Evolutionary conservation across 2,797 vertebrate genomes (phyloP).

Genomic region (Aselliscus stoliczkanus): DNA sequence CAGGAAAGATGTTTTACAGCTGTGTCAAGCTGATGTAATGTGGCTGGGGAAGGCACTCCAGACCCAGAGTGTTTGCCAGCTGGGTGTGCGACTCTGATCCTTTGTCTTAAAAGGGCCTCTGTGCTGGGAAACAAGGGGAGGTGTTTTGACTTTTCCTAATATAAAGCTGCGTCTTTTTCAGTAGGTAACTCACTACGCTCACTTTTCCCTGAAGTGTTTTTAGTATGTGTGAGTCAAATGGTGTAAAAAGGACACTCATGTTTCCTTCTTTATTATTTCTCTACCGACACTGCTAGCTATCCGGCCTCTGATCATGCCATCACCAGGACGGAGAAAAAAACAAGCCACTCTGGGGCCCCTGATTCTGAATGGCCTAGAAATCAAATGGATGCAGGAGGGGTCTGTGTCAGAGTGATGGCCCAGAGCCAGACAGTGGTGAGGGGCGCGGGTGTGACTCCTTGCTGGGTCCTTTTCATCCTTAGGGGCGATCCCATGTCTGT

Average conservation of each 20-base stretch:
- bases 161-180: background rate
- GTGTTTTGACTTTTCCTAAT: background rate
- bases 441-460: background rate
- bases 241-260: background rate
- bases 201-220: background rate
- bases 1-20: conserved; percentile 75
- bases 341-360: background rate
- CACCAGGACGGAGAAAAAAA: background rate
- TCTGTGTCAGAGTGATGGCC: too few species aligned
- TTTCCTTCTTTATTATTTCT: background rate
- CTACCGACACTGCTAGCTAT: background rate
- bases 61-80: background rate
- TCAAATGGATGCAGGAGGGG: background rate
- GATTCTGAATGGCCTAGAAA: background rate
- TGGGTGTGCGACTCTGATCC: background rate
- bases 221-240: background rate
- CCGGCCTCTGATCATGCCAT: background rate
- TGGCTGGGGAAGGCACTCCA: conserved; percentile 29
- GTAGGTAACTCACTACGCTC: background rate
- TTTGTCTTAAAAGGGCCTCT: background rate
- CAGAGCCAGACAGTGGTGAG: background rate
- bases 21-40: conserved; percentile 74
- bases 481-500: background rate
- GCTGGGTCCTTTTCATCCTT: background rate
- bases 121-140: conserved; percentile 12